Evolutionary conservation across 2,888 invertebrate species (phyloP).

Genomic region (Cybosia mesomella): DNA sequence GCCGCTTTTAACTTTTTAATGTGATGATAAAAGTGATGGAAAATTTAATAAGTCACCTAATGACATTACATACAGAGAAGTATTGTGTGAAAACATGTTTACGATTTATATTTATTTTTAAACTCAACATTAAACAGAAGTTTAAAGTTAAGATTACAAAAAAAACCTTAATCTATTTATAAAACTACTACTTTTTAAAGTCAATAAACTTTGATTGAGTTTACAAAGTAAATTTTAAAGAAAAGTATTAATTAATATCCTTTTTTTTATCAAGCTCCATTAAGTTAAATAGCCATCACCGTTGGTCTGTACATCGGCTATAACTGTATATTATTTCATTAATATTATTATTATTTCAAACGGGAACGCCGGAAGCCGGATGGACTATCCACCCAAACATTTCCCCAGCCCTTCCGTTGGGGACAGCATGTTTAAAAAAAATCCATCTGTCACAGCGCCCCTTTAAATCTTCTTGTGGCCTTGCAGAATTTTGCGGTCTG

Average conservation of each 20-base stretch:
- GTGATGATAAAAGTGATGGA: not conserved
- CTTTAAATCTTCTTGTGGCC: no score
- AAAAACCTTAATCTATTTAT: not conserved
- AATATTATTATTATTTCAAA: no score
- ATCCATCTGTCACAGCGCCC: no score
- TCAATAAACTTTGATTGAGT: conserved; percentile 11
- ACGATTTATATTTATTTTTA: not conserved
- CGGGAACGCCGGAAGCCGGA: no score
- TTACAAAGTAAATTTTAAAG: conserved; percentile 12
- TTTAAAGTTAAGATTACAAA: not conserved
- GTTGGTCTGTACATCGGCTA: not conserved
- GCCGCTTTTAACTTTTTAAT: no score
- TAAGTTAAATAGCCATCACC: conserved; percentile 1
- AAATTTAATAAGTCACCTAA: no score
- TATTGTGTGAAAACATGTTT: no score
- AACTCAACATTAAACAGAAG: not conserved
- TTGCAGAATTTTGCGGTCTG: not conserved
- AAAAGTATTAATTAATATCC: conserved; percentile 18
- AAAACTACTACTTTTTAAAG: not conserved
- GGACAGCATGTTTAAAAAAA: no score
- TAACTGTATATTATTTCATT: no score
- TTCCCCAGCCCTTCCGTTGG: no score
- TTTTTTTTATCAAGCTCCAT: conserved; percentile 1
- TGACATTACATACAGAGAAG: no score
- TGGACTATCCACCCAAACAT: no score